A percentile compares a stretch with the other conserved stretches of the same genome.
These are phyloP conservation scores for Drosophila affinis DNA, from an alignment of 2,888 invertebrate species.

Conservation along the genomic window DNA sequence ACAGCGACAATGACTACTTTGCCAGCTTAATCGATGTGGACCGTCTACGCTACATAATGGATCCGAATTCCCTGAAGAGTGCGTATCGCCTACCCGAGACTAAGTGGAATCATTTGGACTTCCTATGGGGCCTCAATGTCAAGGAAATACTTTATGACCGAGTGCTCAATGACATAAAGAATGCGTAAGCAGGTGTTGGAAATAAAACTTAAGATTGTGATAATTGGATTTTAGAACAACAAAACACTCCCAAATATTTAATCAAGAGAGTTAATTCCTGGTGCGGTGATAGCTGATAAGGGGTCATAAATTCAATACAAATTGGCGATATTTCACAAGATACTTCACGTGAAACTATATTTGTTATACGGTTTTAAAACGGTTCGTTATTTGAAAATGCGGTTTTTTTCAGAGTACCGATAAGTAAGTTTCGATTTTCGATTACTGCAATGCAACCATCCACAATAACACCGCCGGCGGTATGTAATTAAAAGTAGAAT, in stretches of 20 bases:
- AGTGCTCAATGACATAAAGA: slow-evolving; percentile 63
- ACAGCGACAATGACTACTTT: slow-evolving; percentile 78
- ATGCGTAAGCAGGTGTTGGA: slow-evolving; percentile 43
- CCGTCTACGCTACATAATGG: slow-evolving; percentile 53
- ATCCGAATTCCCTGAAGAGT: slow-evolving; percentile 43
- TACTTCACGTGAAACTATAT: too few relatives aligned
- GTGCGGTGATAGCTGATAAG: slow-evolving; percentile 22
- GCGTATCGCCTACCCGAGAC: slow-evolving; percentile 71
- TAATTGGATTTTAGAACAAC: slow-evolving; percentile 11
- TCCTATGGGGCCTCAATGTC: slow-evolving; percentile 70
- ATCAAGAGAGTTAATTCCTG: slow-evolving; percentile 16
- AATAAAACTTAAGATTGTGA: slow-evolving; percentile 40
- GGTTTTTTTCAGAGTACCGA: too few relatives aligned
- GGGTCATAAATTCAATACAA: slow-evolving; percentile 27
- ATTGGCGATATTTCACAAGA: slow-evolving; percentile 21
- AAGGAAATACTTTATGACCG: slow-evolving; percentile 68
- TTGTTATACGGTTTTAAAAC: too few relatives aligned
- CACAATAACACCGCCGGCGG: too few relatives aligned
- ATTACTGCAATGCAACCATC: too few relatives aligned
- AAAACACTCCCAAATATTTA: slow-evolving; percentile 7
- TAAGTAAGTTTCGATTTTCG: too few relatives aligned
- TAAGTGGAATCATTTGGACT: slow-evolving; percentile 78
- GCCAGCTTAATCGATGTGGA: slow-evolving; percentile 77
- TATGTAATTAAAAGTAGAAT: too few relatives aligned
- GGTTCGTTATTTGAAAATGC: too few relatives aligned